Evolutionary conservation across 2,113 vertebrate species (phyloP), one percentile per base, ranked within the genome.

Genomic region (Arizona elegans): DNA sequence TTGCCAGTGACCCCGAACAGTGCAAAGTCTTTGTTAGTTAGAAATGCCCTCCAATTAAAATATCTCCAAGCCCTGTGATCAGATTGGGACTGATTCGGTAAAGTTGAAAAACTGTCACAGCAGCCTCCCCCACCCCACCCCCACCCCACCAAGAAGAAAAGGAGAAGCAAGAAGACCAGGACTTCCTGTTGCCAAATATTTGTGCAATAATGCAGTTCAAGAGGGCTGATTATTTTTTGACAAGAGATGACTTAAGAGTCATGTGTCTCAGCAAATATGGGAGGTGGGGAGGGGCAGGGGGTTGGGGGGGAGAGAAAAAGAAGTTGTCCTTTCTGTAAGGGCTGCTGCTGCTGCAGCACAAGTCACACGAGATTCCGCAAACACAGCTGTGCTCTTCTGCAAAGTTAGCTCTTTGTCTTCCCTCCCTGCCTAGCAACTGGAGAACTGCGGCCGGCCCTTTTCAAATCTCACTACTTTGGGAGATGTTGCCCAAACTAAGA

Each of bases 151-250:
- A 8, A 7, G 33, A 94, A 47, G 43, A 47, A 47, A 94, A 91
- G 81, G 19, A 55, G 92, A 93, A 94, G 92, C 10, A 21, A 89
- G 90, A 17, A 91, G 87, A 33, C 1, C 0, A 24, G 19, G 38
- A 85, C 91, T 96, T 96, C 95, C 94, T 94, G 91, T 91, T 93
- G 81, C 86, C 56, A 86, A 58, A 47, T 6, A 15, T 38, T 38
- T 53, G 26, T 88, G 92, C 55, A 50, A 52, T 54, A 86, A 8
- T 0, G 55, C 70, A 53, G 58, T 19, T 26, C 43, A 11, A 65
- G 88, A 52, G 15, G 24, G 33, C 50, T 1, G 21, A 13, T 59
- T 56, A 47, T 62, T 75, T 43, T 26, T 9, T 9, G 81, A 92
- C 21, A 53, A 8, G 19, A 86, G 55, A 55, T 15, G n/a, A 17